Percentiles rank a stretch among this genome's conserved stretches.
phyloP scores from a whole-genome alignment of 2,113 vertebrate species.

The Eulemur rufifrons region DNA sequence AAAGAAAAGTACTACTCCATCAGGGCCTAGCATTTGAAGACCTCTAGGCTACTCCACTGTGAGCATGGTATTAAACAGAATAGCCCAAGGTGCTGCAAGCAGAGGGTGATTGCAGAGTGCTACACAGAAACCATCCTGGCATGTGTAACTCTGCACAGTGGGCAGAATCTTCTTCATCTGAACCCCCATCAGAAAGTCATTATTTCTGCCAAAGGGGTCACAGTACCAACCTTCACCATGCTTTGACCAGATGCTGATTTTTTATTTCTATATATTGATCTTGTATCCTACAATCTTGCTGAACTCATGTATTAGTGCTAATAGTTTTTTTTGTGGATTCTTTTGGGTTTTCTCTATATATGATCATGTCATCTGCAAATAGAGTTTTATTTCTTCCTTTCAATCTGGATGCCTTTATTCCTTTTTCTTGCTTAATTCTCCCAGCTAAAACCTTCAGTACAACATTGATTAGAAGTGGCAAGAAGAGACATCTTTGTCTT shows the following conservation, averaged over 20 bases:
- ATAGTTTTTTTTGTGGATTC: not conserved
- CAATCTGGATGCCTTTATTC: not conserved
- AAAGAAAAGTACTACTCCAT: not conserved
- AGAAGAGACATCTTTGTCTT: not conserved
- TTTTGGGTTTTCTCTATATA: not conserved
- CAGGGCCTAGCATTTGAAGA: not conserved
- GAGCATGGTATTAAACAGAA: conserved; percentile 38
- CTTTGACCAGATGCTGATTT: not conserved
- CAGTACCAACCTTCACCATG: not conserved
- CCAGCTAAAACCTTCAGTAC: not conserved
- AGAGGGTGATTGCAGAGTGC: not conserved
- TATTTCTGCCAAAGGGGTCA: not conserved
- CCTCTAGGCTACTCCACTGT: not conserved
- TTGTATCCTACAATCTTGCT: not conserved
- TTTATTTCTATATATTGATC: not conserved
- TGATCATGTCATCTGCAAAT: not conserved
- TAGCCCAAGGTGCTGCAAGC: not conserved
- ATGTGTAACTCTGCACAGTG: not conserved
- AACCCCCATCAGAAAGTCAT: not conserved
- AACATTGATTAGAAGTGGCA: not conserved
- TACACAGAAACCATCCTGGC: not conserved
- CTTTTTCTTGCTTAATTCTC: not conserved
- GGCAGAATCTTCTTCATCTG: not conserved
- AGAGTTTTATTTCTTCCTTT: conserved; percentile 12
- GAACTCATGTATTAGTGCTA: not conserved